These are phyloP conservation scores for Rapana venosa DNA, from an alignment of 2,888 invertebrate genomes.

Conservation along the genomic window DNA sequence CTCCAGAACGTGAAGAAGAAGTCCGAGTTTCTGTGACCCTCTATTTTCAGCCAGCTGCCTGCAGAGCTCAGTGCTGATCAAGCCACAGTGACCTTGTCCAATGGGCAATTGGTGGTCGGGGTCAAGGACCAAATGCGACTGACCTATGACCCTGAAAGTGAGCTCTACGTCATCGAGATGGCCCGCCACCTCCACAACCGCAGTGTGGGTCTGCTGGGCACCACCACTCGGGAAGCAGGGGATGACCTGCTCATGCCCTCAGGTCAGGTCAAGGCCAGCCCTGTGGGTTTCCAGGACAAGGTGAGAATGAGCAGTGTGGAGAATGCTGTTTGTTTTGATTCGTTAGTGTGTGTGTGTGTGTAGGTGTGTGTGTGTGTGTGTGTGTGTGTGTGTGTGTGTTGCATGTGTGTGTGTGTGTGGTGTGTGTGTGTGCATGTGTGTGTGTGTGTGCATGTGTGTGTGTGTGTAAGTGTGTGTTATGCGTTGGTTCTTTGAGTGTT, in stretches of 20 bases:
- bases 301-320: neutral
- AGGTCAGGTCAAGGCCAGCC: neutral
- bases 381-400: neutral
- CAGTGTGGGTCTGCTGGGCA: conserved; percentile 37
- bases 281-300: neutral
- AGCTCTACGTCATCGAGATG: conserved; percentile 37
- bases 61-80: neutral
- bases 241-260: conserved; percentile 35
- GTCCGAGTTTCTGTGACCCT: neutral
- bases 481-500: neutral
- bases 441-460: neutral
- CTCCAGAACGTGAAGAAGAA: too few relatives aligned
- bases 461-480: neutral
- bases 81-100: neutral
- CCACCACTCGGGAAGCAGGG: conserved; percentile 8
- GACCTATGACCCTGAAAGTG: conserved; percentile 25
- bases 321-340: neutral
- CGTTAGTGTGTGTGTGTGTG: neutral
- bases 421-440: neutral
- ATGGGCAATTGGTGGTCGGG: conserved; percentile 12
- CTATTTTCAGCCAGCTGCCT: conserved; percentile 17
- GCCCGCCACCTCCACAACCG: conserved; percentile 31
- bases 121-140: conserved; percentile 21
- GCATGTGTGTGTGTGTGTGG: neutral
- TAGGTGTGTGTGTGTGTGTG: conserved; percentile 1